These are phyloP conservation scores for Spizaetus ornatus DNA, from an alignment of 2,113 vertebrate genomes.

Conservation along the genomic window DNA sequence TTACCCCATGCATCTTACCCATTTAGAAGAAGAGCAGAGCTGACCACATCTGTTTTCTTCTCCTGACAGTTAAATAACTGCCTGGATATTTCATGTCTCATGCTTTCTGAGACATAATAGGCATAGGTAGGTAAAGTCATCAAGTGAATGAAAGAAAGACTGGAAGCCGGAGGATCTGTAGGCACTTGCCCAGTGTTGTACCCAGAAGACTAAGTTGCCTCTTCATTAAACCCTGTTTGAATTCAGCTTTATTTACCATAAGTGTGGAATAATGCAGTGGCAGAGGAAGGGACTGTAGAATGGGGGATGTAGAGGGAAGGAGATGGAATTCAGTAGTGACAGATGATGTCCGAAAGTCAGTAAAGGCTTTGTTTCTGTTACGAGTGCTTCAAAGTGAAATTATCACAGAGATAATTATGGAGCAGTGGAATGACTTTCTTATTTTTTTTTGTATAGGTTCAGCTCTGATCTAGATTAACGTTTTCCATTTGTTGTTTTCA, in stretches of 20 bases:
- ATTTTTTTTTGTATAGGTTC: neutral
- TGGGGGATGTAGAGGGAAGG: neutral
- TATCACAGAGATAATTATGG: neutral
- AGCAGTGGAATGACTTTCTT: neutral
- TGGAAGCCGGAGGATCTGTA: neutral
- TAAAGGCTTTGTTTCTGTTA: neutral
- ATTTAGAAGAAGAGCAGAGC: neutral
- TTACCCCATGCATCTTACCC: neutral
- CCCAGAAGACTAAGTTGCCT: neutral
- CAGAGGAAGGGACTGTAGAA: neutral
- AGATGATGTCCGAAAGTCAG: neutral
- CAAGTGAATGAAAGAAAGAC: neutral
- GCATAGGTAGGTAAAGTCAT: neutral
- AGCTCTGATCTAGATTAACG: neutral
- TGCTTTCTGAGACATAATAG: neutral
- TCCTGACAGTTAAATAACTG: neutral
- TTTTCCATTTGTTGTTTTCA: neutral
- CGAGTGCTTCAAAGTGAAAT: neutral
- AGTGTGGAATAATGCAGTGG: neutral
- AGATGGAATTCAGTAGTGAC: neutral
- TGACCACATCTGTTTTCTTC: neutral
- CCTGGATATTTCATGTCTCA: neutral
- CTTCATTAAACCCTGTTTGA: neutral
- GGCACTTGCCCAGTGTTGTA: neutral
- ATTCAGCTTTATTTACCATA: neutral